Conservation (phyloP, 2,888 invertebrate genomes). For the Drosophila antonietae region DNA sequence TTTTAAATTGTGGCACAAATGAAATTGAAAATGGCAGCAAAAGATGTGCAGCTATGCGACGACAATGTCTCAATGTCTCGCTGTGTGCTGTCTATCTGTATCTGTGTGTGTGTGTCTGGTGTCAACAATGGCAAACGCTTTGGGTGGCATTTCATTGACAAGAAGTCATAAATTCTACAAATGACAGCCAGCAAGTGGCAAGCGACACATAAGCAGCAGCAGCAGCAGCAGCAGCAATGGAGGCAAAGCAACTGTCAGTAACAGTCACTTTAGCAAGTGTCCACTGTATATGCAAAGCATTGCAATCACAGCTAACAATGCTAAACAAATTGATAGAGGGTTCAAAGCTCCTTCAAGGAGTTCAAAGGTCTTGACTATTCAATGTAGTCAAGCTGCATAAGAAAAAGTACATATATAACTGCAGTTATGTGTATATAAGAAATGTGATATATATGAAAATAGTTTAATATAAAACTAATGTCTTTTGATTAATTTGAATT, state of each 20-base stretch:
- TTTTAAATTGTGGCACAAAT: constrained; percentile 78
- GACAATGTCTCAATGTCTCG: constrained; percentile 50
- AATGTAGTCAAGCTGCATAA: neutral
- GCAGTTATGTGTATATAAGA: neutral
- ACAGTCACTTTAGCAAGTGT: constrained; percentile 39
- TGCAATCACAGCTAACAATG: constrained; percentile 25
- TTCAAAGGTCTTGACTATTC: constrained; percentile 5
- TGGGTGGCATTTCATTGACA: constrained; percentile 79
- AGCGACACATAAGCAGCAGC: constrained; percentile 44
- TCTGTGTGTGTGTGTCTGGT: constrained; percentile 47
- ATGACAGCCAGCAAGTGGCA: constrained; percentile 68
- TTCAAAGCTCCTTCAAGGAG: neutral
- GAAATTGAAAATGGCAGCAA: constrained; percentile 75
- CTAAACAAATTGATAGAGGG: constrained; percentile 10
- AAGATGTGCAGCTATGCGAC: constrained; percentile 73
- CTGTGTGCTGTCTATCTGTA: constrained; percentile 14
- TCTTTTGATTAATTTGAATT: too few species aligned
- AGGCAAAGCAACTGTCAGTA: constrained; percentile 18
- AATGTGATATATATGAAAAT: neutral
- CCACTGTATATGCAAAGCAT: constrained; percentile 32
- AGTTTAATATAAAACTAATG: too few species aligned
- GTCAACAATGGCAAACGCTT: constrained; percentile 70
- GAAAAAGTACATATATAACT: neutral
- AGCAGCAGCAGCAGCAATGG: neutral
- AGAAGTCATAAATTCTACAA: constrained; percentile 72